A percentile compares a stretch with the other conserved stretches of the same genome.
Conservation (phyloP, 2,888 invertebrate genomes). For the Synanthedon vespiformis region DNA sequence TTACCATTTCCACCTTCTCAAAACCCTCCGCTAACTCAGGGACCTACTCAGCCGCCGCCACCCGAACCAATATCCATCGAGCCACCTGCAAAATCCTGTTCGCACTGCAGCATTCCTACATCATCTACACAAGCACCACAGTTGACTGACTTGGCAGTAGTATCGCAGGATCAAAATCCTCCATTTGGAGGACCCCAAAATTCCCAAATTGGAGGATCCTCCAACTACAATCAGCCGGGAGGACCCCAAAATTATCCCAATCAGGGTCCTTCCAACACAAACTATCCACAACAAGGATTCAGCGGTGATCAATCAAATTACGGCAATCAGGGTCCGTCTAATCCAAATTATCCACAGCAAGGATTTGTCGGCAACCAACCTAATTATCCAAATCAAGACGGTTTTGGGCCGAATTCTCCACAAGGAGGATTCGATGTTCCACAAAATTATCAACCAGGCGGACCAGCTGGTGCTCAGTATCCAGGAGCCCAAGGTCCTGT, state of each 20-base stretch:
- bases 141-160: conserved; percentile 14
- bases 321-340: conserved; percentile 1
- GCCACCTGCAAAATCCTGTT: conserved; percentile 64
- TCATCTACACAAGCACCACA: conserved; percentile 44
- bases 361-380: not conserved
- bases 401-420: conserved; percentile 4
- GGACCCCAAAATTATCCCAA: not conserved
- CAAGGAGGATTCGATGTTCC: conserved; percentile 5
- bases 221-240: not conserved
- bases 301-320: conserved; percentile 4
- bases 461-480: conserved; percentile 3
- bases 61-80: conserved; percentile 21
- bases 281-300: conserved; percentile 6
- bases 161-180: conserved; percentile 11
- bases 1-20: conserved; percentile 27
- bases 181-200: not conserved
- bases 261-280: conserved; percentile 1
- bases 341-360: conserved; percentile 5
- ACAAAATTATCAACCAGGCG: conserved; percentile 5
- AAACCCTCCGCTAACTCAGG: conserved; percentile 5
- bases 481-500: conserved; percentile 6
- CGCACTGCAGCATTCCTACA: conserved; percentile 71
- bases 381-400: conserved; percentile 6
- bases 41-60: conserved; percentile 7
- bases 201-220: too few species aligned